Percentiles rank a stretch among this genome's conserved stretches.
phyloP scores from a whole-genome alignment of 2,888 invertebrate genomes.

The Iphiclides podalirius region DNA sequence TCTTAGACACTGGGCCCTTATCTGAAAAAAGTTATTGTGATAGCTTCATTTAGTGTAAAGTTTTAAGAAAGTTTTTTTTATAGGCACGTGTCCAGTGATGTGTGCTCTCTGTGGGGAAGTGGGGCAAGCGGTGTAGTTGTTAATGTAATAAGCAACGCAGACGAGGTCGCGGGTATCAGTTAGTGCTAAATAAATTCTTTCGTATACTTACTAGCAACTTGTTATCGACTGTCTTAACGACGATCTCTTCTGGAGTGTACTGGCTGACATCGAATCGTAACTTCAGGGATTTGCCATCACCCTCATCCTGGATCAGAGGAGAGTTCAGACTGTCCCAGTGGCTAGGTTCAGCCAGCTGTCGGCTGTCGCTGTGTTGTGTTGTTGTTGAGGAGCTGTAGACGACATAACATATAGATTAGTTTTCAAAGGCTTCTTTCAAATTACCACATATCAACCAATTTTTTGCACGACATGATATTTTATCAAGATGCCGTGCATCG shows the following conservation, averaged over 20 bases:
- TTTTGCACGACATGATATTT: not conserved
- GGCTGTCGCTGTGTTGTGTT: slow-evolving; percentile 81
- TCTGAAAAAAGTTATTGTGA: no score
- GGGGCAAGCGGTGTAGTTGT: no score
- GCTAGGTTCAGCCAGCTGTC: slow-evolving; percentile 80
- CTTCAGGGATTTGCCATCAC: slow-evolving; percentile 95
- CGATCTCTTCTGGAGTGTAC: slow-evolving; percentile 98
- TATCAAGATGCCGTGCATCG: slow-evolving; percentile 5
- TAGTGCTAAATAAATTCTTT: no score
- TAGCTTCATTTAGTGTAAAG: no score
- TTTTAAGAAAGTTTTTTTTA: no score
- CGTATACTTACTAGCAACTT: slow-evolving; percentile 90
- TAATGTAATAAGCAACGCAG: no score
- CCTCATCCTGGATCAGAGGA: slow-evolving; percentile 95
- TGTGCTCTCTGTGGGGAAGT: no score
- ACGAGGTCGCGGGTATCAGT: no score
- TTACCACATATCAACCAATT: not conserved
- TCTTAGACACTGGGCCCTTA: no score
- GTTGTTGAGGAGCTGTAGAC: slow-evolving; percentile 83
- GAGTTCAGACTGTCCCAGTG: slow-evolving; percentile 95
- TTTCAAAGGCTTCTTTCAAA: not conserved
- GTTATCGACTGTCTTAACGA: slow-evolving; percentile 98
- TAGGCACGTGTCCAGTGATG: no score
- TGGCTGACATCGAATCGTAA: slow-evolving; percentile 98
- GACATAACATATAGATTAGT: slow-evolving; percentile 16